Conservation (phyloP, 1,140 invertebrate species). For the Apocrypta bakeri region DNA sequence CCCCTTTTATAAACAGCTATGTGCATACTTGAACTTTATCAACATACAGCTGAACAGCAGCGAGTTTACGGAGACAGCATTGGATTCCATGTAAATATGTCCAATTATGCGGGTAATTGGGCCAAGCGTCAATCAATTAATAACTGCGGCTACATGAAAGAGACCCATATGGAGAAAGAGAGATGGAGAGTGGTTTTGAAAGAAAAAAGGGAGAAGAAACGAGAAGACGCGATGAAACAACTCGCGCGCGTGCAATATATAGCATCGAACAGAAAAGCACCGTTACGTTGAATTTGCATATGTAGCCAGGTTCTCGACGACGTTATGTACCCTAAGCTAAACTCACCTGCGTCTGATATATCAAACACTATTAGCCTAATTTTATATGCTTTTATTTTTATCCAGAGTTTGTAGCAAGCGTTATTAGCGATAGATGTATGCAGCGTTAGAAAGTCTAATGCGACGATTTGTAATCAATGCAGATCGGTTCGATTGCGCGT, state of each 20-base stretch:
- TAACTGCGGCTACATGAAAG: constrained; percentile 26
- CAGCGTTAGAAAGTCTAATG: background rate
- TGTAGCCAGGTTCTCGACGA: background rate
- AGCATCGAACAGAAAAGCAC: background rate
- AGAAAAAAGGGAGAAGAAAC: background rate
- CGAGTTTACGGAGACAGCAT: background rate
- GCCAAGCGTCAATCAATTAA: background rate
- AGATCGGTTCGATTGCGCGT: background rate
- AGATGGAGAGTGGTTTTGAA: background rate
- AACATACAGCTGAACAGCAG: background rate
- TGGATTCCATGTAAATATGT: constrained; percentile 11
- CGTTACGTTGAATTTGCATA: constrained; percentile 46
- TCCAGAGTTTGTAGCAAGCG: too few species aligned
- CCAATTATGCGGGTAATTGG: constrained; percentile 18
- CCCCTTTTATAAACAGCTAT: background rate
- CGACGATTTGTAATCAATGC: background rate
- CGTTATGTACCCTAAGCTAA: constrained; percentile 23
- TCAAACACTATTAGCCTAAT: background rate
- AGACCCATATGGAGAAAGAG: background rate
- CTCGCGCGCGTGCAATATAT: background rate
- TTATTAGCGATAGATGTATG: too few species aligned
- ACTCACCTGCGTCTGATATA: background rate
- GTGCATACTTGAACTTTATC: background rate
- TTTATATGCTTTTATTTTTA: too few species aligned
- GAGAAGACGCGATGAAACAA: background rate